These are phyloP conservation scores for Sphinx pinastri DNA, from an alignment of 2,888 invertebrate genomes.

Conservation along the genomic window DNA sequence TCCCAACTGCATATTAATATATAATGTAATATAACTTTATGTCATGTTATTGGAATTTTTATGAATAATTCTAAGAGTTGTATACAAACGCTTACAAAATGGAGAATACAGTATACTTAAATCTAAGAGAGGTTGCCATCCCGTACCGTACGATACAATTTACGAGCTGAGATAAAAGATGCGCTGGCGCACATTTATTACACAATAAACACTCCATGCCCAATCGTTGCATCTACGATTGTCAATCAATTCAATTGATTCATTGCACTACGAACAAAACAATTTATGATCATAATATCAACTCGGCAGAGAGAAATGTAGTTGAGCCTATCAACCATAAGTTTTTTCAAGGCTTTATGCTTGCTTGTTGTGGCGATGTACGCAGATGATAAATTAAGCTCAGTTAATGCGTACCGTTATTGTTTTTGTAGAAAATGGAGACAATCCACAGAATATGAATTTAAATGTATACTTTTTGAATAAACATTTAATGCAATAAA, in stretches of 20 bases:
- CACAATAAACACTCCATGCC: constrained; percentile 10
- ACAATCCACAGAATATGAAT: neutral
- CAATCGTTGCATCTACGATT: constrained; percentile 41
- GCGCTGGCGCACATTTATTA: constrained; percentile 23
- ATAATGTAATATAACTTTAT: neutral
- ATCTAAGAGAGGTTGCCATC: neutral
- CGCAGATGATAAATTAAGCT: neutral
- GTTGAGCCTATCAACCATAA: neutral
- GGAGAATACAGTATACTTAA: neutral
- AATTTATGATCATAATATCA: constrained; percentile 35
- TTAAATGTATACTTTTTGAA: no score
- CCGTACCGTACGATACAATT: neutral
- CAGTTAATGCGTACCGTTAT: neutral
- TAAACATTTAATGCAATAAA: no score
- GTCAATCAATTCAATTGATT: constrained; percentile 50
- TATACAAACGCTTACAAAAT: neutral
- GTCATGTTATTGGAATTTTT: neutral
- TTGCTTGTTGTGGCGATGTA: neutral
- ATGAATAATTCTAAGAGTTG: neutral
- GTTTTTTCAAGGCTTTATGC: neutral
- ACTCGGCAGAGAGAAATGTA: neutral
- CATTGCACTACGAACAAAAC: constrained; percentile 42
- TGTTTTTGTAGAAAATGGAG: neutral
- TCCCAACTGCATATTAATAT: no score
- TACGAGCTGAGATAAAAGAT: constrained; percentile 19